phyloP scores from a whole-genome alignment of 2,888 invertebrate species.

The Cataglyphis cursor region DNA sequence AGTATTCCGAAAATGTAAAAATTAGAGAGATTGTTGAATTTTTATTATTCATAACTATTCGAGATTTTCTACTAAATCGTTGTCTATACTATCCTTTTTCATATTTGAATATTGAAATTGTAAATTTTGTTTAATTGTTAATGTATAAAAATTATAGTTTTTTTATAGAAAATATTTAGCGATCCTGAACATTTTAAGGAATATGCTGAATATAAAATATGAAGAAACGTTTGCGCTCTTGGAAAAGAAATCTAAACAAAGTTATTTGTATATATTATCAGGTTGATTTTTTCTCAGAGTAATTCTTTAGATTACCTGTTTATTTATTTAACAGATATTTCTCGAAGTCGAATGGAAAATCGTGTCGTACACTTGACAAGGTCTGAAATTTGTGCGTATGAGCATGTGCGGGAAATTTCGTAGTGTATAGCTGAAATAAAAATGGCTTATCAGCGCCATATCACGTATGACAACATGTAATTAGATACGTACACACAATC shows the following conservation, averaged over 20 bases:
- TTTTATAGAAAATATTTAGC: neutral
- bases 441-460: constrained; percentile 72
- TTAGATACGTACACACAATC: constrained; percentile 70
- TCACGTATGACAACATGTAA: constrained; percentile 76
- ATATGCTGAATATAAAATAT: neutral
- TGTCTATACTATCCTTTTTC: neutral
- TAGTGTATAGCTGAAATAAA: constrained; percentile 64
- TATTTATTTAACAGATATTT: neutral
- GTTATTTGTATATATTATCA: neutral
- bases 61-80: neutral
- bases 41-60: neutral
- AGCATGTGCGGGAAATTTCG: constrained; percentile 66
- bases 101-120: neutral
- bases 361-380: constrained; percentile 39
- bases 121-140: neutral
- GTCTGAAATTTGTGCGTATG: constrained; percentile 38
- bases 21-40: neutral
- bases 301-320: neutral
- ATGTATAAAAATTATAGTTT: neutral
- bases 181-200: neutral
- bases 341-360: constrained; percentile 31
- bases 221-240: neutral
- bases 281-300: neutral
- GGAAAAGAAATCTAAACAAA: neutral
- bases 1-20: neutral